A percentile compares a stretch with the other conserved stretches of the same genome.
Conservation (phyloP, 2,888 invertebrate genomes). For the Ischnura elegans region DNA sequence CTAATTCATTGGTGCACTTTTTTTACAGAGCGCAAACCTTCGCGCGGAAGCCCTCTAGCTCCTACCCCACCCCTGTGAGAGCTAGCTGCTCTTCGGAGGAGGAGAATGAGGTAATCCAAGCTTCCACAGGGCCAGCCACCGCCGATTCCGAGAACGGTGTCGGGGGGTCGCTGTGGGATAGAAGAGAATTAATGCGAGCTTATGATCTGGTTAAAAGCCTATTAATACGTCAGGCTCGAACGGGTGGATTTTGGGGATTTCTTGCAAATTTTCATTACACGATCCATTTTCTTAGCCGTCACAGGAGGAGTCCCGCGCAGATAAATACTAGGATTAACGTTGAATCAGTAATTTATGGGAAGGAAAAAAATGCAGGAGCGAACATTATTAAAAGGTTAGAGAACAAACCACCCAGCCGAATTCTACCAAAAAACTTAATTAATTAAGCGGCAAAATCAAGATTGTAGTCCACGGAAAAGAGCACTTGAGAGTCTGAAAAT, state of each 20-base stretch:
- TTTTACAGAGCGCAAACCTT: no score
- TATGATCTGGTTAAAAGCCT: constrained; percentile 27
- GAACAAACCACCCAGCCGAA: background rate
- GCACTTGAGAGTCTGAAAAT: no score
- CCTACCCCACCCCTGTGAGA: background rate
- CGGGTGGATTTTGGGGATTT: constrained; percentile 6
- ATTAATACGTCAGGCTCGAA: constrained; percentile 35
- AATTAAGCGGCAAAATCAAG: background rate
- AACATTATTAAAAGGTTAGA: background rate
- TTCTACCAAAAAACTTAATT: background rate
- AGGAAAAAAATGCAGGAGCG: background rate
- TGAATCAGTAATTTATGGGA: background rate
- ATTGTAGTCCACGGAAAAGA: background rate
- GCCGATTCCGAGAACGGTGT: background rate
- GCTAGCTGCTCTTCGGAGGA: background rate
- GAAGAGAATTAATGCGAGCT: constrained; percentile 9
- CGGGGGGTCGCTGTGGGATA: background rate
- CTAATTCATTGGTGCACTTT: no score
- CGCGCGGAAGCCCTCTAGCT: background rate
- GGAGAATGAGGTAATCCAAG: background rate
- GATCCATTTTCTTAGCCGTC: constrained; percentile 24
- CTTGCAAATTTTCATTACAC: constrained; percentile 30
- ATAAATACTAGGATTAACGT: constrained; percentile 11
- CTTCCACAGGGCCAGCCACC: background rate
- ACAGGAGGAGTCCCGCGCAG: background rate